phyloP scores from a whole-genome alignment of 1,140 invertebrate species.

The Saxidomus purpurata region DNA sequence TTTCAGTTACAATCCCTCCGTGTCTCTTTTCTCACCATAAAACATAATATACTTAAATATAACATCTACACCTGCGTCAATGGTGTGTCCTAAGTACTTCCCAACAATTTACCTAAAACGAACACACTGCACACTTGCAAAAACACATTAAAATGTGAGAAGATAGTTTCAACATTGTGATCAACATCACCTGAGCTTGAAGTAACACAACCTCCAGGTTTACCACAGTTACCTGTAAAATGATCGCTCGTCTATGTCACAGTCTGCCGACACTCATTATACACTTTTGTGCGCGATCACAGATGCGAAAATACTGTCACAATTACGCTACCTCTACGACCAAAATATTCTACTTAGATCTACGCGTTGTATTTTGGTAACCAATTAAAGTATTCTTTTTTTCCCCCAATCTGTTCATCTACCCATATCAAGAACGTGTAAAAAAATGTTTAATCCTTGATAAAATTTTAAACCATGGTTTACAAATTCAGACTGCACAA shows the following conservation, averaged over 20 bases:
- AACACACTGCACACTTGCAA: background rate
- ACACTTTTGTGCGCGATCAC: conserved; percentile 26
- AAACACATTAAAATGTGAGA: background rate
- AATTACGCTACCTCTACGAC: conserved; percentile 1
- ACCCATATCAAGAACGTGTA: conserved; percentile 32
- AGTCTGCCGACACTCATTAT: conserved; percentile 26
- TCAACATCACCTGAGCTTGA: conserved; percentile 37
- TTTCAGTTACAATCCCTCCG: background rate
- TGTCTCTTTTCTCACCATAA: too few relatives aligned
- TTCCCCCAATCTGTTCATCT: conserved; percentile 26
- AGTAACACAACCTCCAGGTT: background rate
- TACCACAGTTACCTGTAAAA: conserved; percentile 30
- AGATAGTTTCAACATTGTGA: conserved; percentile 9
- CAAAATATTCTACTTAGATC: background rate
- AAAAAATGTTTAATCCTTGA: conserved; percentile 32
- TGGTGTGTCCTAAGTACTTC: too few relatives aligned
- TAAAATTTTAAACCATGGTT: conserved; percentile 15
- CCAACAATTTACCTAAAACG: background rate
- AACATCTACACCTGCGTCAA: too few relatives aligned
- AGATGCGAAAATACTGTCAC: conserved; percentile 46
- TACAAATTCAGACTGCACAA: too few relatives aligned
- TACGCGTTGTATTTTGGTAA: background rate
- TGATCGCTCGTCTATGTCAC: conserved; percentile 33
- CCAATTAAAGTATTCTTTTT: conserved; percentile 43
- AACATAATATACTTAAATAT: too few relatives aligned